Percentiles rank a stretch among this genome's conserved stretches.
phyloP scores from a whole-genome alignment of 30 jellyfish, hydroid and myxozoan species.

The Sanderia malayensis region DNA sequence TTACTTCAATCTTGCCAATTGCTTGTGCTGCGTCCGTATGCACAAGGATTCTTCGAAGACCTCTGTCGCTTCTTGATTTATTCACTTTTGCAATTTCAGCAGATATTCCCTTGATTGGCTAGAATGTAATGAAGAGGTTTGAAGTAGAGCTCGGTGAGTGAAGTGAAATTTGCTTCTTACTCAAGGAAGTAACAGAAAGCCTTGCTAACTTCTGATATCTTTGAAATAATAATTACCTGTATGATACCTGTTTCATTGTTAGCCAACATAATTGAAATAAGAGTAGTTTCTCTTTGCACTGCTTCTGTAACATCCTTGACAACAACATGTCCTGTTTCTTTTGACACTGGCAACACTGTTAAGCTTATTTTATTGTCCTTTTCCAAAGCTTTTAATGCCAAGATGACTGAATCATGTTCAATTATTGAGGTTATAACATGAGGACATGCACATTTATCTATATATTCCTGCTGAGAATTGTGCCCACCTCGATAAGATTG shows the following conservation, averaged over 20 bases:
- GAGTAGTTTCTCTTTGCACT: constrained; percentile 61
- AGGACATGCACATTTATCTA: constrained; percentile 7
- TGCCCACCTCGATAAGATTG: neutral
- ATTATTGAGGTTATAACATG: constrained; percentile 71
- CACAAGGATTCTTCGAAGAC: constrained; percentile 21
- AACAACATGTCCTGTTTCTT: constrained; percentile 70
- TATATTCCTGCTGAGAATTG: neutral
- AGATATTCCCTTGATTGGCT: constrained; percentile 69
- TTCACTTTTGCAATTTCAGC: constrained; percentile 26
- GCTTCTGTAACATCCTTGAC: constrained; percentile 40
- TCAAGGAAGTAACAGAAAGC: no score
- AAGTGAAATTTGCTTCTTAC: no score
- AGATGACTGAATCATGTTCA: constrained; percentile 86
- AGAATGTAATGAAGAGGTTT: neutral
- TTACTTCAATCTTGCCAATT: constrained; percentile 79
- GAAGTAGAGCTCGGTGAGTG: no score
- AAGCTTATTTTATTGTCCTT: constrained; percentile 33
- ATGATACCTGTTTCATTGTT: constrained; percentile 94
- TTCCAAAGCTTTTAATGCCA: constrained; percentile 45
- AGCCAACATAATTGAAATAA: constrained; percentile 82
- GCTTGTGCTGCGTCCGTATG: constrained; percentile 99
- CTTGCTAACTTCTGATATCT: no score
- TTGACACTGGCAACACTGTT: constrained; percentile 66
- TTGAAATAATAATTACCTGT: no score
- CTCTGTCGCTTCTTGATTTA: constrained; percentile 11